Base-by-base conservation (phyloP, 1,140 invertebrate species). In the Euborellia annulipes region DNA sequence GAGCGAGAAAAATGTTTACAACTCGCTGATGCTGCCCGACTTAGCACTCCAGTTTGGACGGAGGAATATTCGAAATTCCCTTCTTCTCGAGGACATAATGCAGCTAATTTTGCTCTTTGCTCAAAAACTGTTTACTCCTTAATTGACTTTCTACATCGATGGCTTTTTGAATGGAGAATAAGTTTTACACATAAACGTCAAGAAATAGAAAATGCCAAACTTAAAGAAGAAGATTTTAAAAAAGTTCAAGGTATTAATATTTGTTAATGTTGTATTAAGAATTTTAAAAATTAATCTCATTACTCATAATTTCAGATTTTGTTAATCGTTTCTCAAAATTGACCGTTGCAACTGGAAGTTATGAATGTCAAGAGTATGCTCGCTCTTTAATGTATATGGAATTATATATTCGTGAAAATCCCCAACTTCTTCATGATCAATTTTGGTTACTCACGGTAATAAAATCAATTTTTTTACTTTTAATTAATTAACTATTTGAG, bases 311-410 rank as follows among this genome's bases (percentile, higher is more conserved):
- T 53, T 70, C 42, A 60, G 64, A 51, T 69, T 83, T 62, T 51
- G 74, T 51, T 53, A 63, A 30, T 57, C 64, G 53, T 49, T 73
- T 85, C 43, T 73, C 78, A 45, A 78, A 77, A 54, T 55, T 79
- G n/a, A 59, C 70, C 16, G 65, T 85, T 40, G 75, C 82, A 1
- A 64, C 72, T 20, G 76, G 75, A 20, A 82, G 81, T 54, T 83
- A 78, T 52, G 65, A 75, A 11, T 81, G 76, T 43, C 74, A 73
- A 0, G 82, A 85, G 55, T 75, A 82, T 56, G 72, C 81, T 40
- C 62, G 82, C 13, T 76, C 82, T 0, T 52, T 85, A 16, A 72
- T 82, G 55, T 85, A 83, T 55, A 54, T 85, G 16, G 82, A 87
- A 55, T 58, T 76, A 39, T 78, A 82, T 45, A 75, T 85, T 62